Base-by-base conservation (phyloP, 2,113 vertebrate species). In the Phoenicopterus ruber region DNA sequence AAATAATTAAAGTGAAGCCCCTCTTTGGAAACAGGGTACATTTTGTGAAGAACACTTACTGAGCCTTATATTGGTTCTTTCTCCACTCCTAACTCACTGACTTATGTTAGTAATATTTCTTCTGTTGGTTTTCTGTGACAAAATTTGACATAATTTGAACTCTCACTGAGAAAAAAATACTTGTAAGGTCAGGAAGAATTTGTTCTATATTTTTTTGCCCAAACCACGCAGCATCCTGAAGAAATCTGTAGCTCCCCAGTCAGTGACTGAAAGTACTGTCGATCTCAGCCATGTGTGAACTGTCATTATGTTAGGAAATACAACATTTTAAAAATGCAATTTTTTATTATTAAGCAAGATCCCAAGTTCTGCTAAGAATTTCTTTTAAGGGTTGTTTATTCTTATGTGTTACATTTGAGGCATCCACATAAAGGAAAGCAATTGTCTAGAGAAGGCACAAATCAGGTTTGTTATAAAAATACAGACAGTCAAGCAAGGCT, bases 1-100 rank as follows among this genome's bases (percentile, higher is more conserved):
- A 97, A 93, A 91, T 85, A 96, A 93, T 95, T 97, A 83, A 97
- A 97, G 82, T 50, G 6, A 95, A 95, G 81, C 38, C 72, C 8
- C 86, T 61, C 63, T 94, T 94, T 95, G 72, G 38, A 95, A 97
- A 70, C 15, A 34, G 83, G 49, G 17, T 50, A 40, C 92, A 62
- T 94, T 95, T 94, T 97, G 54, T 71, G 65, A 97, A 85, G 80
- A 97, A 88, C 55, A 81, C 17, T 88, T 79, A 89, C 38, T 91
- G 78, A 95, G 67, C 87, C 49, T 94, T 93, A 50, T 82, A 88
- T 86, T 89, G 38, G 20, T 59, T 84, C 58, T 82, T 73, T 47
- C 77, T 96, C 19, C 17, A 61, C 40, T 94, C 40, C 26, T 58
- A 88, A 7, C 16, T 59, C 32, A 47, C n/a, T 62, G 72, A 55